Base-by-base conservation (phyloP, 2,797 vertebrate species). In the Mormyrus hasselquistii region DNA sequence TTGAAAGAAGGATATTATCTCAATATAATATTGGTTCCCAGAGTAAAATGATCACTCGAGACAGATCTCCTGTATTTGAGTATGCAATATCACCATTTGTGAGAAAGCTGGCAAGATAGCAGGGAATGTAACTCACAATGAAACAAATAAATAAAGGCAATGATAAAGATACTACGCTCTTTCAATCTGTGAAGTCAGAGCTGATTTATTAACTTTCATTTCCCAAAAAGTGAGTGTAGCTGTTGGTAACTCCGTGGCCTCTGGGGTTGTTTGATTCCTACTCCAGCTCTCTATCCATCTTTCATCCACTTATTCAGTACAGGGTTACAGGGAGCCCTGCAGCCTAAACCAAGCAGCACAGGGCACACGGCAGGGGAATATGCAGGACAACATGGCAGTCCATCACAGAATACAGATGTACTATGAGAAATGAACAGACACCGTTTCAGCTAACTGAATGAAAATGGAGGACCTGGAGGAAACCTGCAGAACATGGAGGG, bases 191-290 rank as follows among this genome's bases (percentile, higher is more conserved):
- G 29, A 73, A 73, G 29, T 73, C 29, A 65, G 4, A 73, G 10
- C 65, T 73, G 65, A 73, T 73, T 73, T 34, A 73, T 73, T 73
- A 73, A 73, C 65, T 73, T 73, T 73, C 12, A 79, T 79, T 79
- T 79, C 73, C 38, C 41, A 79, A 79, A 79, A 79, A 79, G 73
- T 41, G 34, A 79, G 73, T 79, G 38, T 44, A 19, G 41, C 73
- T 79, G 73, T 79, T 38, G 73, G 38, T 79, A 44, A 79, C 34
- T 44, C 73, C 16, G 34, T 41, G 73, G 73, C 73, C 29, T 79
- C 38, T 47, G 4, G 73, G 73, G 73, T 19, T 34, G 44, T 47
- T 44, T 41, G 41, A 79, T 79, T 29, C 73, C 73, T 44, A 41
- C 16, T 14, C 25, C 73, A 79, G 73, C 16, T 79, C 16, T 79